Evolutionary conservation across 2,888 invertebrate species (phyloP), one percentile per base, ranked within the genome.

Genomic region (Drosophila neutralis): DNA sequence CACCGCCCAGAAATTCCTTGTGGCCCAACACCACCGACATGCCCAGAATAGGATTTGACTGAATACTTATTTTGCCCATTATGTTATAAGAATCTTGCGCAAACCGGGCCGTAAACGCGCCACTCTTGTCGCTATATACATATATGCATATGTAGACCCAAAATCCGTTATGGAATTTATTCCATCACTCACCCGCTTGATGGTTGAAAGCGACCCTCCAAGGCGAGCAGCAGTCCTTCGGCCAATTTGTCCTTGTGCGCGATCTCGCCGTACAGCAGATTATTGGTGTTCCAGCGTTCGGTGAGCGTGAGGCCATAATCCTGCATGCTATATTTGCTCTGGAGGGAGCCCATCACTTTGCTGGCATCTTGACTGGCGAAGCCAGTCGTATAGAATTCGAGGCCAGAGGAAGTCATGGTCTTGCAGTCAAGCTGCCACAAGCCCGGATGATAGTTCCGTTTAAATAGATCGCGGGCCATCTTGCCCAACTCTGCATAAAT

Each of bases 221-320:
- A 95, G 69, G 97, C 96, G 68, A 98, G 89, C 93, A 98, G 98
- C 62, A 98, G 94, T 62, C 99, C 99, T 86, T 97, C 95, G 45
- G 96, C 94, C 79, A 98, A 94, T 93, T 98, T 96, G 93, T 99
- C 98, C 90, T 96, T 96, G 59, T 98, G 94, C 58, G 97, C 95
- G 65, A 98, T 94, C 92, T 98, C 98, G 45, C 98, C 97, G 76
- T 95, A 96, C 73, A 99, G 94, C 72, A 97, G 96, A 94, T 98
- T 99, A 92, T 98, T 98, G 38, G 99, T 99, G 93, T 97, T 98
- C 99, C 99, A 99, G 93, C 98, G 98, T 93, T 99, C 99, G 83
- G 97, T 96, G 93, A 99, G 97, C 54, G 98, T 97, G 69, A 98
- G 92, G 79, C 98, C 97, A 89, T 97, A 96, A 89, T 97, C 97